A percentile compares a stretch with the other conserved stretches of the same genome.
Evolutionary conservation across 2,113 vertebrate genomes (phyloP).

Genomic region (Archocentrus centrarchus): DNA sequence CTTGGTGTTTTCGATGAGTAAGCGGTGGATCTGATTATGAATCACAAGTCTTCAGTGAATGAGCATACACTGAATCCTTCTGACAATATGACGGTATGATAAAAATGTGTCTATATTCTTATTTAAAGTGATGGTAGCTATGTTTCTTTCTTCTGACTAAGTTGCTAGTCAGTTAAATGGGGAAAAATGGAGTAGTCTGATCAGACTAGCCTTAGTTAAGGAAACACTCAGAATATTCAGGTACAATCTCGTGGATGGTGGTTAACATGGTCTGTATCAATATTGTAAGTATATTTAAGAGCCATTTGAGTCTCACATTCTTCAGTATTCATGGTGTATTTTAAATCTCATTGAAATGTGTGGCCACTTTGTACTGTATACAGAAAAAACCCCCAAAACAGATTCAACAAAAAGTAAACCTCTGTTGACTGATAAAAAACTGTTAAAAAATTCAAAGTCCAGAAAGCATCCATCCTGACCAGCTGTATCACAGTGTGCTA

Average conservation of each 20-base stretch:
- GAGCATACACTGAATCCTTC: neutral
- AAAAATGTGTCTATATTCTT: neutral
- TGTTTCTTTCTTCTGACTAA: too few relatives aligned
- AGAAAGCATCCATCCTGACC: too few relatives aligned
- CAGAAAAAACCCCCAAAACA: too few relatives aligned
- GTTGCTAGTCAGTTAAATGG: too few relatives aligned
- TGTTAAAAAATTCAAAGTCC: too few relatives aligned
- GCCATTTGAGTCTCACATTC: neutral
- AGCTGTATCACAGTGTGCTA: too few relatives aligned
- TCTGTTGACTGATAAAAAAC: too few relatives aligned
- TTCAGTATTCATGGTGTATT: neutral
- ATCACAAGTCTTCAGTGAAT: fast-evolving
- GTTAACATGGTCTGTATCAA: neutral
- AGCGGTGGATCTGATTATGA: neutral
- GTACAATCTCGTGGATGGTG: neutral
- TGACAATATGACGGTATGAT: neutral
- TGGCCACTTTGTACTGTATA: neutral
- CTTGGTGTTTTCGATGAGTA: neutral
- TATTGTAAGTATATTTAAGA: neutral
- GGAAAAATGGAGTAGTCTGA: too few relatives aligned
- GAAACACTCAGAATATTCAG: neutral
- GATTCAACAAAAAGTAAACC: too few relatives aligned
- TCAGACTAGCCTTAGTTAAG: too few relatives aligned
- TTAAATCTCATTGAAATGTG: neutral
- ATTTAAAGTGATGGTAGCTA: too few relatives aligned